Evolutionary conservation across 2,797 vertebrate species (phyloP), one percentile per base, ranked within the genome.

Genomic region (Leuciscus waleckii): DNA sequence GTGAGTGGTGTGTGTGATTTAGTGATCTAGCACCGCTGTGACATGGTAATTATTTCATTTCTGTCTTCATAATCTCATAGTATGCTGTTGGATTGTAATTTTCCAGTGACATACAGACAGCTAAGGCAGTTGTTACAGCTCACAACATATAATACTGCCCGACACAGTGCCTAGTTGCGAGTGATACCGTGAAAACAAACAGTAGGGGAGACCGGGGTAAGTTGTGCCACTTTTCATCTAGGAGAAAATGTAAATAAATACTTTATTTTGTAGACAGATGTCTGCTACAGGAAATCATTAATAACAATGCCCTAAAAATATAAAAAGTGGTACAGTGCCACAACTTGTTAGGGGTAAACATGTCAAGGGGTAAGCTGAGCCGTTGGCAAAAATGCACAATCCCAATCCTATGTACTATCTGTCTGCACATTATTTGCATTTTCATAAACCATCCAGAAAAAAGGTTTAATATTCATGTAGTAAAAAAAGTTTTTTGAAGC

Each of bases 41-140:
- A 87, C 82, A 87, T 79, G 26, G 74, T 83, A 77, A 85, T 79
- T 87, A 89, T 87, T 89, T 82, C 10, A 84, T 51, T 87, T 73
- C 79, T 78, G 88, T 87, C 56, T 46, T 86, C 7, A 71, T 81
- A n/a, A 74, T 87, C 67, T 77, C 74, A 77, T 85, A 58, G 39
- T 39, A 68, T 17, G 81, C 61, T 71, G 68, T 86, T 73, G 26
- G 85, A 86, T 21, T 46, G 41, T 32, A 87, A 78, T 35, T 89
- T 77, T 79, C 54, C 49, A 32, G 14, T 37, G 29, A 68, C 26
- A 54, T 29, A 70, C 46, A 56, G 58, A 61, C 39, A 77, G 51
- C 32, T 37, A 63, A 76, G 63, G 58, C 80, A 23, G 35, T 67
- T 67, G 71, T 46, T 41, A 43, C 35, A 71, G 29, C 77, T 63